Base-by-base conservation (phyloP, 2,888 invertebrate genomes). In the Nemurella pictetii region DNA sequence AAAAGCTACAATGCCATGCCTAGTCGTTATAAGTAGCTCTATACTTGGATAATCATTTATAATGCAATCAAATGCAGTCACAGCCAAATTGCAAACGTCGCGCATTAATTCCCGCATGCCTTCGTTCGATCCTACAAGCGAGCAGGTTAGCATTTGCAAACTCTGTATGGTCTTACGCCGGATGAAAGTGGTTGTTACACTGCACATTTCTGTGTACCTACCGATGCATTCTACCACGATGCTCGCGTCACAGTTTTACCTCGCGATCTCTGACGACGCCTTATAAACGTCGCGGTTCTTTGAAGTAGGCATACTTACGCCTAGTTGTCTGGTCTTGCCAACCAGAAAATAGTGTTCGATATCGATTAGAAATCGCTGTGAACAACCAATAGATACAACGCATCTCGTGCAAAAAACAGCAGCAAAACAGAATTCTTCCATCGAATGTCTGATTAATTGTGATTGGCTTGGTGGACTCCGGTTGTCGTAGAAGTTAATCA, bases 181-280 rank as follows among this genome's bases (percentile, higher is more conserved):
- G 75, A 78, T 78, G 78, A 78, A 78, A 78, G 78, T 78, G 78
- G 78, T 78, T 78, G n/a, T 78, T 78, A 78, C 78, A 9, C 30
- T 29, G 78, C 78, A 78, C 78, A 78, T 78, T 78, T 78, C 78
- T 78, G 30, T 27, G 27, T 77, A 25, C 77, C 28, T 30, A 29
- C 28, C 78, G 29, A 78, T 78, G 78, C 78, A 75, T 27, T 28
- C 55, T 55, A 55, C 55, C 55, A 55, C 55, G 55, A 55, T 55
- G 55, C 55, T 55, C 55, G 12, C 55, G 55, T 55, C 55, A 55
- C 55, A 55, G 55, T 55, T 55, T 20, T 12, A 20, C 55, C 55
- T 55, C 55, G 3, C 9, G 55, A 55, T 55, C 20, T 55, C 55
- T 20, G 12, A 20, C 55, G 55, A 55, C 55, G 55, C 55, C 55